A percentile compares a stretch with the other conserved stretches of the same genome.
Conservation (phyloP, 2,888 invertebrate species). For the Cantharis lateralis region DNA sequence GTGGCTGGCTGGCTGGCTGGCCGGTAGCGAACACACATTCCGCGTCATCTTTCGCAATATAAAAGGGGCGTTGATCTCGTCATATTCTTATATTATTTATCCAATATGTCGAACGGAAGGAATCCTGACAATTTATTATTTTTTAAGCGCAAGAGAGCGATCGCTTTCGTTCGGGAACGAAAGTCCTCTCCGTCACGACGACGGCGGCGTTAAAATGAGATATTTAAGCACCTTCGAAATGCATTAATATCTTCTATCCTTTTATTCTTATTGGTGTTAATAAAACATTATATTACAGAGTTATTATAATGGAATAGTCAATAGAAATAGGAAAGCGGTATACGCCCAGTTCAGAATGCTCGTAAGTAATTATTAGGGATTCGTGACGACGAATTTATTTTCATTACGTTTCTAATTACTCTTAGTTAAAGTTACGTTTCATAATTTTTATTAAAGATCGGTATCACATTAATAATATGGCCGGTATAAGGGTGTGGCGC, state of each 20-base stretch:
- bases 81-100: background rate
- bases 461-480: conserved; percentile 54
- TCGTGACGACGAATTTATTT: conserved; percentile 32
- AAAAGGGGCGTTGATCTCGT: background rate
- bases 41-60: background rate
- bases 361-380: conserved; percentile 28
- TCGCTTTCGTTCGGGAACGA: background rate
- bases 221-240: background rate
- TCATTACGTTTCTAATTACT: conserved; percentile 32
- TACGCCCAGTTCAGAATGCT: conserved; percentile 22
- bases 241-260: background rate
- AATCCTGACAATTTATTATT: background rate
- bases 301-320: background rate
- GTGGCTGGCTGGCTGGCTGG: background rate
- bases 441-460: conserved; percentile 54
- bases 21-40: background rate
- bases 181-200: background rate
- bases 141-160: background rate
- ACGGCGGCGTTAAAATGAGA: background rate
- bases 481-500: conserved; percentile 36
- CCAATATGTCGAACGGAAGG: background rate
- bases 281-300: background rate
- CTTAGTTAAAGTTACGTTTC: conserved; percentile 44
- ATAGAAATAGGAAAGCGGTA: background rate
- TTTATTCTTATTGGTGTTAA: background rate